Percentiles rank a stretch among this genome's conserved stretches.
Conservation (phyloP, 2,888 invertebrate genomes). For the Campopleginae sp. region DNA sequence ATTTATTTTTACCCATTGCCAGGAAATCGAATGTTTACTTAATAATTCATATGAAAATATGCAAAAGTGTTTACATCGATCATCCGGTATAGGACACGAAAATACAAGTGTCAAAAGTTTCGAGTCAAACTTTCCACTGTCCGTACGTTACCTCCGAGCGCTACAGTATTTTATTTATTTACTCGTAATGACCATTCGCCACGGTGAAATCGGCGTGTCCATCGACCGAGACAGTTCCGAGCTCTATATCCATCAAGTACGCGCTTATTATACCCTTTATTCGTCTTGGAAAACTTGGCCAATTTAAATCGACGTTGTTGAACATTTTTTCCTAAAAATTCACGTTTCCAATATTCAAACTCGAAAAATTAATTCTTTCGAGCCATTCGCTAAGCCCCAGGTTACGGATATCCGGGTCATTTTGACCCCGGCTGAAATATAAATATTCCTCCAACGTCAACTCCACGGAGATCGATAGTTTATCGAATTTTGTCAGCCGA, state of each 20-base stretch:
- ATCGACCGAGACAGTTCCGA: conserved; percentile 17
- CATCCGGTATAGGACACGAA: not conserved
- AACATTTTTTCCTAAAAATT: not conserved
- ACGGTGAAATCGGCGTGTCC: conserved; percentile 14
- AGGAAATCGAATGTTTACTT: not conserved
- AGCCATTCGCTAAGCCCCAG: too few species aligned
- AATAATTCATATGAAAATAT: not conserved
- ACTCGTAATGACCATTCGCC: conserved; percentile 19
- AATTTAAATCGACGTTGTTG: not conserved
- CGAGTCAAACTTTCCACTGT: conserved; percentile 6
- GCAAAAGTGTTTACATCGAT: conserved; percentile 5
- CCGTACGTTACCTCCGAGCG: conserved; percentile 1
- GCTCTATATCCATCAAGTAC: not conserved
- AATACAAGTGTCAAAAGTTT: not conserved
- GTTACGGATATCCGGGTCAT: too few species aligned
- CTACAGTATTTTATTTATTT: conserved; percentile 36
- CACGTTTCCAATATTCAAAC: too few species aligned
- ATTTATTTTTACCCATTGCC: not conserved
- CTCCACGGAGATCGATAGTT: too few species aligned
- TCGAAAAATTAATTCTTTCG: too few species aligned
- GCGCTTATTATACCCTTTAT: not conserved
- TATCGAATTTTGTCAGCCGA: too few species aligned
- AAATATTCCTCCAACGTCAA: too few species aligned
- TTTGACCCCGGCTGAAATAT: too few species aligned
- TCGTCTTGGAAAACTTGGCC: not conserved